A percentile compares a stretch with the other conserved stretches of the same genome.
Conservation (phyloP, 2,888 invertebrate genomes). For the Drosophila aldrichi region DNA sequence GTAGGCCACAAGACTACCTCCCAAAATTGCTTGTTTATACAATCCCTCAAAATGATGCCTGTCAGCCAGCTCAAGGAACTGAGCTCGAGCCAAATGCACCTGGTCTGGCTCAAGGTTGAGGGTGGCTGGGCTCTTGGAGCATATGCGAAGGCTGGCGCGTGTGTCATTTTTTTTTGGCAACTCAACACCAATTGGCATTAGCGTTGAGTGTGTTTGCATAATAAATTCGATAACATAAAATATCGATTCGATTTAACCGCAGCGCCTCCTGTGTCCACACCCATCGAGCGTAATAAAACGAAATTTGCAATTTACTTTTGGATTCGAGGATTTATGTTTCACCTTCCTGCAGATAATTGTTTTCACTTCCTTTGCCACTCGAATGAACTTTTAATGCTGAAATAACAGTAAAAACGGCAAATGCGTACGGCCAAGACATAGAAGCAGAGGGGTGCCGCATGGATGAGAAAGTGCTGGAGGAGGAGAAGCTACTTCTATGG, state of each 20-base stretch:
- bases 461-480: no score
- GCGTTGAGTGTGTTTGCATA: slow-evolving; percentile 76
- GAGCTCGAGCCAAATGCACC: slow-evolving; percentile 32
- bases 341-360: slow-evolving; percentile 83
- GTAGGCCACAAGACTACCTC: slow-evolving; percentile 5
- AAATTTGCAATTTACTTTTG: slow-evolving; percentile 81
- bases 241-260: slow-evolving; percentile 82
- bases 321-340: slow-evolving; percentile 81
- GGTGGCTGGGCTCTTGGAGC: slow-evolving; percentile 8
- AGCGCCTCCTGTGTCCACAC: slow-evolving; percentile 51
- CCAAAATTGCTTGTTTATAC: slow-evolving; percentile 49
- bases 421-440: slow-evolving; percentile 42
- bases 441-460: background rate
- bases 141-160: slow-evolving; percentile 26
- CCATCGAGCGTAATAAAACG: slow-evolving; percentile 76
- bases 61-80: slow-evolving; percentile 38
- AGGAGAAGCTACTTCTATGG: background rate
- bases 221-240: slow-evolving; percentile 82
- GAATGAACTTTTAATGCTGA: slow-evolving; percentile 81
- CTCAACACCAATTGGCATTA: slow-evolving; percentile 68
- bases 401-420: slow-evolving; percentile 69
- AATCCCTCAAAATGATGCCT: slow-evolving; percentile 61
- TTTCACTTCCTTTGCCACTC: slow-evolving; percentile 79
- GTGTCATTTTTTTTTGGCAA: slow-evolving; percentile 71
- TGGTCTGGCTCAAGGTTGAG: slow-evolving; percentile 6